These are phyloP conservation scores for Prunella fulvescens DNA, from an alignment of 2,113 vertebrate genomes.

Conservation along the genomic window DNA sequence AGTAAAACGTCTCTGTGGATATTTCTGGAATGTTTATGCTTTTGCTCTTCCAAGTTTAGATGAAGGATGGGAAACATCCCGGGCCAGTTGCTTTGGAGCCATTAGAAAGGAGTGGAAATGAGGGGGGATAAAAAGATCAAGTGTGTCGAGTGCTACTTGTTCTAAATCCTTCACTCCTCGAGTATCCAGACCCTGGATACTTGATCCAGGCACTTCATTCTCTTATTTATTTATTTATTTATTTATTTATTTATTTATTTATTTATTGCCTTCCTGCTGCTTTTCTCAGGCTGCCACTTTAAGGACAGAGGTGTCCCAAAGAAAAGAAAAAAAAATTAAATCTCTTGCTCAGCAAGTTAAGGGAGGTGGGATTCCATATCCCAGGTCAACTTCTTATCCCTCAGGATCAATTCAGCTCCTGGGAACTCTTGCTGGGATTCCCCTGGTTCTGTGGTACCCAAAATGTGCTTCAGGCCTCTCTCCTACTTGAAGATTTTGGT, in stretches of 20 bases:
- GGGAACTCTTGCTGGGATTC: background rate
- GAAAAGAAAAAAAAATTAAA: too few relatives aligned
- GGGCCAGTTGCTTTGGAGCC: background rate
- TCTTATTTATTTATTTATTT: background rate
- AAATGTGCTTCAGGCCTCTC: background rate
- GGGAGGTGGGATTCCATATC: background rate
- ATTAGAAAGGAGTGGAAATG: background rate
- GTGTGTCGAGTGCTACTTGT: background rate
- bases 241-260: background rate
- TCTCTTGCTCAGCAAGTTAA: background rate
- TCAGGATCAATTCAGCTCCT: background rate
- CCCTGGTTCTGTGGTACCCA: rapidly evolving
- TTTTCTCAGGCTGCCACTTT: background rate
- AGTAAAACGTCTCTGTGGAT: background rate
- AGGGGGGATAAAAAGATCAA: background rate
- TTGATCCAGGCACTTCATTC: background rate
- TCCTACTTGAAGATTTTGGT: rapidly evolving
- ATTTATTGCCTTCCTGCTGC: background rate
- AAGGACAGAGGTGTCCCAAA: background rate
- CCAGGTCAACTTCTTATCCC: background rate
- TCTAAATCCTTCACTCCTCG: background rate
- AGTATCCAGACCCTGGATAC: background rate
- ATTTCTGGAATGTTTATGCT: background rate
- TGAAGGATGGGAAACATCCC: background rate
- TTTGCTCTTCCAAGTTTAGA: background rate